Evolutionary conservation across 2,888 invertebrate genomes (phyloP).

Genomic region (Troides oblongomaculatus): DNA sequence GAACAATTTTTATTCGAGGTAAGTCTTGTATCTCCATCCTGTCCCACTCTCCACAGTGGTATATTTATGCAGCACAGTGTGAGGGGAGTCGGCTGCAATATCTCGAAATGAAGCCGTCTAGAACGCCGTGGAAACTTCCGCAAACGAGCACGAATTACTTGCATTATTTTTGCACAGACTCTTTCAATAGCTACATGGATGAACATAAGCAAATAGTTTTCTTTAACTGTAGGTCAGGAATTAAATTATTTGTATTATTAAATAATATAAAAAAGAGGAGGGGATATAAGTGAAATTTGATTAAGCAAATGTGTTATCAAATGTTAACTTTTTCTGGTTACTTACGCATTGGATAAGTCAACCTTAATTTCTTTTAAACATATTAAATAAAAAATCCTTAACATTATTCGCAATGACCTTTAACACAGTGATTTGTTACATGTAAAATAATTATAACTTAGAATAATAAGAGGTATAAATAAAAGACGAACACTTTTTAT

Average conservation of each 20-base stretch:
- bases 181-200: slow-evolving; percentile 5
- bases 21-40: slow-evolving; percentile 5
- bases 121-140: slow-evolving; percentile 42
- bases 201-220: too few relatives aligned
- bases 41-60: not conserved
- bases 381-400: not conserved
- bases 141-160: slow-evolving; percentile 48
- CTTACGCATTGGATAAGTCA: too few relatives aligned
- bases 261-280: too few relatives aligned
- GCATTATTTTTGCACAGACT: slow-evolving; percentile 30
- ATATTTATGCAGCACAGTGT: slow-evolving; percentile 26
- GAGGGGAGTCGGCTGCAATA: slow-evolving; percentile 43
- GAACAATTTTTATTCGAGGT: not conserved
- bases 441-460: not conserved
- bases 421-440: not conserved
- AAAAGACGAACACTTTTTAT: too few relatives aligned
- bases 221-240: too few relatives aligned
- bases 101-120: slow-evolving; percentile 49
- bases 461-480: not conserved
- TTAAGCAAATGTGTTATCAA: too few relatives aligned
- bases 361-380: too few relatives aligned
- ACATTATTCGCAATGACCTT: not conserved
- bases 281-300: too few relatives aligned
- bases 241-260: too few relatives aligned
- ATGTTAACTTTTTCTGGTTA: too few relatives aligned